phyloP scores from a whole-genome alignment of 1,140 invertebrate species.

The Platorchestia sp. region DNA sequence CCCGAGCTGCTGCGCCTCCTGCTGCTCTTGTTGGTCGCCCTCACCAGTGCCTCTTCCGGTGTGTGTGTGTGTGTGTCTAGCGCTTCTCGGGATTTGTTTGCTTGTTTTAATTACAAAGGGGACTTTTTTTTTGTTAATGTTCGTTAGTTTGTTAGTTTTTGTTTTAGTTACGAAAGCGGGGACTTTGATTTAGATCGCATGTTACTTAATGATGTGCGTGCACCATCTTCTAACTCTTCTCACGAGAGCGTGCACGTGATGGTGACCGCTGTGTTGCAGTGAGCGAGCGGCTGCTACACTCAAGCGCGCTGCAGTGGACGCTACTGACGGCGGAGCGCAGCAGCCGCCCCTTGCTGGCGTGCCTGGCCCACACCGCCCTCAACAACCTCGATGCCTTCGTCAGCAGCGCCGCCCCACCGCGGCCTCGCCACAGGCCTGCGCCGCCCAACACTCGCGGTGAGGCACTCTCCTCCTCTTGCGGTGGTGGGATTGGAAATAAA shows the following conservation, averaged over 20 bases:
- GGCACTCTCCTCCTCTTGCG: too few species aligned
- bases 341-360: not conserved
- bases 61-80: not conserved
- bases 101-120: too few species aligned
- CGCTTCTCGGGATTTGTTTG: not conserved
- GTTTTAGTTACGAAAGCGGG: too few species aligned
- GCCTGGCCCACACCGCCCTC: not conserved
- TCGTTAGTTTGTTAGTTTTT: too few species aligned
- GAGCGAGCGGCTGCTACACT: not conserved
- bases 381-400: not conserved
- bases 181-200: too few species aligned
- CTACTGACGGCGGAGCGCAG: slow-evolving; percentile 2
- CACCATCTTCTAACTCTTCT: not conserved
- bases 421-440: not conserved
- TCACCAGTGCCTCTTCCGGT: not conserved
- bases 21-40: not conserved
- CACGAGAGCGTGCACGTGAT: not conserved
- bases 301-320: slow-evolving; percentile 28
- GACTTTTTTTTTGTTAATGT: too few species aligned
- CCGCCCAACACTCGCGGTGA: not conserved
- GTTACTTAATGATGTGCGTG: too few species aligned
- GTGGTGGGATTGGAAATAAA: too few species aligned
- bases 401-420: too few species aligned
- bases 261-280: not conserved
- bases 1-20: not conserved